Percentiles rank a stretch among this genome's conserved stretches.
Evolutionary conservation across 1,140 invertebrate species (phyloP).

Genomic region (Alviniconcha marisindica): DNA sequence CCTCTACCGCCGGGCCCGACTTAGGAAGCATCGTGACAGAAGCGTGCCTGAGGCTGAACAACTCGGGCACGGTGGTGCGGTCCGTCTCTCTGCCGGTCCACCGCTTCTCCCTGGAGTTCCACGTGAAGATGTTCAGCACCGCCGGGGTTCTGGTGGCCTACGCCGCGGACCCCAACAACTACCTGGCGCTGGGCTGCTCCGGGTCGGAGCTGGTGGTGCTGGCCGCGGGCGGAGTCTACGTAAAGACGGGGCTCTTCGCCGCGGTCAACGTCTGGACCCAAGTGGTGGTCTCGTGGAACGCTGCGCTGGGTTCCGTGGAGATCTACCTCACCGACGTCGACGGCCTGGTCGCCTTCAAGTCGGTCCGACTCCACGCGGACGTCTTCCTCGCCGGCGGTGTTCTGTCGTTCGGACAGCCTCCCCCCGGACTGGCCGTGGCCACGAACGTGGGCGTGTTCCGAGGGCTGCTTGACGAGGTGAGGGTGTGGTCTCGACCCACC

Average conservation of each 20-base stretch:
- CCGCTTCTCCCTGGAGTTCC: constrained; percentile 56
- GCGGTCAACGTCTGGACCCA: constrained; percentile 52
- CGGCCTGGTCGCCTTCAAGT: constrained; percentile 45
- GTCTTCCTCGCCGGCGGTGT: constrained; percentile 50
- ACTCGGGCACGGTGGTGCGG: constrained; percentile 47
- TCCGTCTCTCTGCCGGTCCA: constrained; percentile 39
- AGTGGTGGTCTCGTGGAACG: constrained; percentile 46
- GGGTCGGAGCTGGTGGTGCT: constrained; percentile 47
- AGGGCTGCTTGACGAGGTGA: constrained; percentile 56
- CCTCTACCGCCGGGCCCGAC: constrained; percentile 1
- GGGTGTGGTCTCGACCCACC: constrained; percentile 57
- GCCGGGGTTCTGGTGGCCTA: constrained; percentile 52
- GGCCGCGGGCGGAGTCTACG: constrained; percentile 25
- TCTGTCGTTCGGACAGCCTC: constrained; percentile 48
- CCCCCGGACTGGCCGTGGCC: constrained; percentile 28
- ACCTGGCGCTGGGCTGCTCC: constrained; percentile 39
- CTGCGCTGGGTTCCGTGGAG: constrained; percentile 40
- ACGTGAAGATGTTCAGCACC: constrained; percentile 46
- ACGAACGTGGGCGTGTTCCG: constrained; percentile 38
- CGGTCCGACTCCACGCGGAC: constrained; percentile 29
- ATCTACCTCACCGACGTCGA: constrained; percentile 43
- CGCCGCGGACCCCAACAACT: constrained; percentile 24
- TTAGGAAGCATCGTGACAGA: constrained; percentile 41
- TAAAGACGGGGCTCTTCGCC: constrained; percentile 43
- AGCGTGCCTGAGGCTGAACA: constrained; percentile 50